phyloP scores from a whole-genome alignment of 2,888 invertebrate species.

The Cryptocephalus moraei region DNA sequence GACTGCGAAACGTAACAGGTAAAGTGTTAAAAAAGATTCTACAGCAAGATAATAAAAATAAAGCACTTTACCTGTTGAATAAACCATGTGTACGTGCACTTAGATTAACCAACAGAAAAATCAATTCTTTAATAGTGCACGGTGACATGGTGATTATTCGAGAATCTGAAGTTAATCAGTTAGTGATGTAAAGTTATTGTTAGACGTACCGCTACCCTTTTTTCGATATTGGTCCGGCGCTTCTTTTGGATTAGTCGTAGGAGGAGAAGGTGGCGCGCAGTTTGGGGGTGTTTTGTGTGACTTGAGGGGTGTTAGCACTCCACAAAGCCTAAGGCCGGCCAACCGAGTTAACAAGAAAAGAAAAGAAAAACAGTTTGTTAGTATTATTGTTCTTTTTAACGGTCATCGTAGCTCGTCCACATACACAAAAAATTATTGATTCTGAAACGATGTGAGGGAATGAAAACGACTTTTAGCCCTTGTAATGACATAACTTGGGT shows the following conservation, averaged over 20 bases:
- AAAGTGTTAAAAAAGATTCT: too few relatives aligned
- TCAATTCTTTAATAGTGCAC: slow-evolving; percentile 12
- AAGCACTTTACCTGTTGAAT: too few relatives aligned
- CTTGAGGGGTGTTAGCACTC: slow-evolving; percentile 62
- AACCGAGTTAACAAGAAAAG: slow-evolving; percentile 41
- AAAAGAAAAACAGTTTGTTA: slow-evolving; percentile 40
- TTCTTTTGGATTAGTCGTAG: slow-evolving; percentile 31
- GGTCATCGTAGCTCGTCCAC: slow-evolving; percentile 25
- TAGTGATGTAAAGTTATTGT: slow-evolving; percentile 33
- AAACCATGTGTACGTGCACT: too few relatives aligned
- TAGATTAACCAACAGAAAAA: too few relatives aligned
- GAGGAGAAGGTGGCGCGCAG: slow-evolving; percentile 10
- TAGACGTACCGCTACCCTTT: slow-evolving; percentile 37
- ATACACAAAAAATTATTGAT: slow-evolving; percentile 7
- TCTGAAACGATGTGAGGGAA: not conserved
- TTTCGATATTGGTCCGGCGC: slow-evolving; percentile 29
- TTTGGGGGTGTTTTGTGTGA: slow-evolving; percentile 35
- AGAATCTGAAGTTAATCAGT: slow-evolving; percentile 14
- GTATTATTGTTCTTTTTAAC: slow-evolving; percentile 22
- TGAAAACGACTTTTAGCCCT: slow-evolving; percentile 8
- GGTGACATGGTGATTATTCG: slow-evolving; percentile 11
- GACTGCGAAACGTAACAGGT: too few relatives aligned
- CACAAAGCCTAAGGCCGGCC: slow-evolving; percentile 50
- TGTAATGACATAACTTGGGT: too few relatives aligned
- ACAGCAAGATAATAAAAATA: too few relatives aligned